Percentiles rank a stretch among this genome's conserved stretches.
phyloP scores from a whole-genome alignment of 2,113 vertebrate species.

The Malurus cyaneus region DNA sequence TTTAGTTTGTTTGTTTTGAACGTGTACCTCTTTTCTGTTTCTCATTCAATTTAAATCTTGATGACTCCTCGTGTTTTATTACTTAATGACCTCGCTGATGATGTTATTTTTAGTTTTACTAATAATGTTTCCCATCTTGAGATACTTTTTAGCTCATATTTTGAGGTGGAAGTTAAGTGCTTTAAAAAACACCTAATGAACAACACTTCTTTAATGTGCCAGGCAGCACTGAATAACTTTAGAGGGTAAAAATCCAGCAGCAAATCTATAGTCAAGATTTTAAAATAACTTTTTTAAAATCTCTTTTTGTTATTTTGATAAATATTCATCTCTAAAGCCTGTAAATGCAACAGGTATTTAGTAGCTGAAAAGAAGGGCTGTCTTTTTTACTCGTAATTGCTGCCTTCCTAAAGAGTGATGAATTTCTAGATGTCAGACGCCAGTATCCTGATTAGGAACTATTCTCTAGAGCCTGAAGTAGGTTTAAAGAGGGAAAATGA shows the following conservation, averaged over 20 bases:
- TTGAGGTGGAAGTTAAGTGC: background rate
- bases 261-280: background rate
- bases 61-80: background rate
- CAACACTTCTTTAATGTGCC: background rate
- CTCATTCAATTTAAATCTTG: conserved; percentile 1
- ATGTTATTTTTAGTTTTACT: conserved; percentile 8
- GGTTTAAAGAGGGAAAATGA: background rate
- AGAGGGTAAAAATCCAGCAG: background rate
- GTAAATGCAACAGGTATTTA: background rate
- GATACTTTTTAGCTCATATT: background rate
- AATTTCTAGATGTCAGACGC: background rate
- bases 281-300: background rate
- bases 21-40: background rate
- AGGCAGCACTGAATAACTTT: background rate
- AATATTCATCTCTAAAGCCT: background rate
- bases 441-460: background rate
- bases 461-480: background rate
- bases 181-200: background rate
- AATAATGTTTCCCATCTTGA: background rate
- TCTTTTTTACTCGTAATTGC: background rate
- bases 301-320: background rate
- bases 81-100: background rate
- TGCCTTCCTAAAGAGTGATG: background rate
- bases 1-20: conserved; percentile 31
- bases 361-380: background rate